Evolutionary conservation across 2,888 invertebrate genomes (phyloP), one percentile per base, ranked within the genome.

Genomic region (Arge pagana): DNA sequence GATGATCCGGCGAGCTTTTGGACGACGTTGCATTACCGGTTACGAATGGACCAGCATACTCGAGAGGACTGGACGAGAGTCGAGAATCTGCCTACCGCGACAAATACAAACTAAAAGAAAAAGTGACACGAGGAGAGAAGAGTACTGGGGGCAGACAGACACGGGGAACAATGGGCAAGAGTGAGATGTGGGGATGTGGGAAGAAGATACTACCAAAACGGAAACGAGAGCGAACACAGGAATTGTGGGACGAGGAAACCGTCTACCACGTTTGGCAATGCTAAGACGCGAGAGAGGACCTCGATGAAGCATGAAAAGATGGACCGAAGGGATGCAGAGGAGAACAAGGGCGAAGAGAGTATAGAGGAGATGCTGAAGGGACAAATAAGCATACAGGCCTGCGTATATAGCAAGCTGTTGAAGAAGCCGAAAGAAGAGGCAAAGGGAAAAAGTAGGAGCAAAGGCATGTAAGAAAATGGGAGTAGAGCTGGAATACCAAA

Each of bases 111-210:
- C n/a, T n/a, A 11, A 18, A 6, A 35, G 53, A 21, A 55, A 50
- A 26, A 4, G 2, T 6, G 13, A 13, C 2, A 3, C 10, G 2
- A 39, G 15, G 10, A 23, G 13, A 24, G 30, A 50, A 23, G 21
- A 28, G 13, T 53, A 48, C 23, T 53, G 52, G 53, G 28, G 43
- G n/a, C 13, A 30, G n/a, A 28, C 13, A 28, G 30, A 36, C 2
- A 41, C 1, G 48, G 48, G 16, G 48, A 42, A 24, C 33, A 21
- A 10, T 55, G 43, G 52, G 40, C 43, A 6, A 52, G 39, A 23
- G n/a, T 53, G 26, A 48, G 53, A 13, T 54, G 51, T 21, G 51
- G 54, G 21, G 52, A 50, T 23, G 13, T 55, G 0, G 51, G 48
- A 1, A 48, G 7, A 30, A 37, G 6, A 7, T 10, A 16, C 2